Evolutionary conservation across 2,888 invertebrate genomes (phyloP), one percentile per base, ranked within the genome.

Genomic region (Sturmia bella): DNA sequence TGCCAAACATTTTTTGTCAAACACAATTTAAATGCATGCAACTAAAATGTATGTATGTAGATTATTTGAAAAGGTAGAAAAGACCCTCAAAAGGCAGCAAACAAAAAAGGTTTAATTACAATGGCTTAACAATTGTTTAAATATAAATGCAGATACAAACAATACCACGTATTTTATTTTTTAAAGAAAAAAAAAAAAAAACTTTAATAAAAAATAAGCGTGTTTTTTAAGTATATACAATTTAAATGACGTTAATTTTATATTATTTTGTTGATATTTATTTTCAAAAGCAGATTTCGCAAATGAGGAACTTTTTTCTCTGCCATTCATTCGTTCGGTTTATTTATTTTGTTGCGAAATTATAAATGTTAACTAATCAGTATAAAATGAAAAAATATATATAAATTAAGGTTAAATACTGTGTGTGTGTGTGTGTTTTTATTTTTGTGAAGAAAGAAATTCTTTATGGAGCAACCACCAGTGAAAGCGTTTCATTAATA

Each of bases 261-360:
- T 45, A 63, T 63, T 48, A 45, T 63, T 63, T 48, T 50, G 50
- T 21, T 9, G 13, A n/a, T 66, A 54, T 52, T 66, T 52, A 52
- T 24, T 52, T 66, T 66, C 12, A 39, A 48, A 66, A 41, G n/a
- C 52, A 66, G 66, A 52, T 66, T 66, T 66, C 24, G 66, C 66
- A 66, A 66, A 4, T n/a, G 50, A 52, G 6, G 9, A 27, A 27
- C 27, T 27, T 27, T 52, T 39, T 21, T 39, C 15, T 19, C 43
- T 48, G 48, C 32, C 9, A 27, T 32, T 5, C 32, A 32, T 11
- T 32, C 9, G 2, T 61, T 61, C 27, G 12, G 12, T 61, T 61
- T 19, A 5, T 27, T 27, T 13, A 27, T 32, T 3, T 4, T 24
- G 15, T 32, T 32, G 32, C 9, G 32, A 32, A 32, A 32, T 32